Evolutionary conservation across 2,888 invertebrate genomes (phyloP), one percentile per base, ranked within the genome.

Genomic region (Priocnemis perturbator): DNA sequence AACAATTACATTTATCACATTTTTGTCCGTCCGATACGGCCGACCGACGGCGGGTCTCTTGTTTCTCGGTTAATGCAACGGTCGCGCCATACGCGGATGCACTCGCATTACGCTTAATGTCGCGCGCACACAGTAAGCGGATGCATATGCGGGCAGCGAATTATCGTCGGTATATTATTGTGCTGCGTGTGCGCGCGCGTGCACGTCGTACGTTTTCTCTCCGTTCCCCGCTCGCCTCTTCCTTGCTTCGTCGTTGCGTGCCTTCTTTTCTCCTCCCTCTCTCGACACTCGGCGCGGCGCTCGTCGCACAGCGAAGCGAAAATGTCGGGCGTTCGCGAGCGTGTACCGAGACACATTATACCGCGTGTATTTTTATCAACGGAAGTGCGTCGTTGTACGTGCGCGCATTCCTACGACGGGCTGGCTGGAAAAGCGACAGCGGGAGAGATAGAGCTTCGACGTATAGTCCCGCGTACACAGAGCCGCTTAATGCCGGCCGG

Each of bases 361-460:
- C 85, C 79, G 78, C 81, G 85, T 81, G 84, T 88, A 88, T 88
- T 88, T 88, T 88, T 88, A 88, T 88, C 88, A 86, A 87, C 88
- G 88, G 88, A 88, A 88, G 87, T 87, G 88, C 88, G 88, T 87
- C 84, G 87, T 85, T 84, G 85, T 83, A 82, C 81, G 85, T 86
- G 79, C 81, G 84, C 83, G 83, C 87, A 87, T 88, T 88, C 86
- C 83, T 81, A 70, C 74, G 78, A 69, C 72, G 68, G 37, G 68
- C 63, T 69, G 78, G 67, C 83, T 85, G 83, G 85, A 84, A 78
- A 84, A 79, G 72, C 78, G 67, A 77, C 63, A 70, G 65, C 55
- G 58, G 63, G 64, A 47, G 52, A 14, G 58, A 44, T 26, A 23
- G 19, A 23, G 50, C 19, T 19, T 11, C 5, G 44, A 37, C 1